A percentile compares a stretch with the other conserved stretches of the same genome.
These are phyloP conservation scores for Kryptolebias marmoratus DNA, from an alignment of 2,113 vertebrate species.

Conservation along the genomic window DNA sequence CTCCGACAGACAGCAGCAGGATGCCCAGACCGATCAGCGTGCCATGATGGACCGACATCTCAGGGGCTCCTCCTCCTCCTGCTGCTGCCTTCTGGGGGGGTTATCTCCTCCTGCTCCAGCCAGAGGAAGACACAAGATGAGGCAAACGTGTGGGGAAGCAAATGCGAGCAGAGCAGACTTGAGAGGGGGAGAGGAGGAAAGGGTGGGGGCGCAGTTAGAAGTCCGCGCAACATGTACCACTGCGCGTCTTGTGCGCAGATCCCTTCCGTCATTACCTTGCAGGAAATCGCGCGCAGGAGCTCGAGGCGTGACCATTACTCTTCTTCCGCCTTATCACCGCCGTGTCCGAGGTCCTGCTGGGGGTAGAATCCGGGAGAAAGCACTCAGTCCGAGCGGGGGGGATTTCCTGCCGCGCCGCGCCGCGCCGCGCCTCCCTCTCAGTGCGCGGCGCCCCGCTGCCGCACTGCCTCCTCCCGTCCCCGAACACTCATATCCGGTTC, in stretches of 20 bases:
- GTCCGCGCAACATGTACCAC: slow-evolving; percentile 38
- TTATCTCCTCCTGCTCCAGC: slow-evolving; percentile 8
- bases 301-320: slow-evolving; percentile 32
- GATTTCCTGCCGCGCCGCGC: neutral
- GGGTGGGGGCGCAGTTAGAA: neutral
- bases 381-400: slow-evolving; percentile 2
- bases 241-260: neutral
- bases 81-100: neutral
- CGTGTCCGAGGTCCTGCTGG: neutral
- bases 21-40: slow-evolving; percentile 64
- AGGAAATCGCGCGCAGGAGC: slow-evolving; percentile 12
- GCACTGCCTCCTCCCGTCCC: slow-evolving; percentile 12
- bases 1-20: slow-evolving; percentile 58
- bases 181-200: neutral
- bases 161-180: too few species aligned
- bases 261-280: slow-evolving; percentile 38
- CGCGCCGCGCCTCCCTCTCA: slow-evolving; percentile 28
- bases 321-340: slow-evolving; percentile 32
- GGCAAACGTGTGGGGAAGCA: neutral
- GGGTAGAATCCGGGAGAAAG: slow-evolving; percentile 1
- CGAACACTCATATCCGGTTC: slow-evolving; percentile 36
- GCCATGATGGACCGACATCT: slow-evolving; percentile 65
- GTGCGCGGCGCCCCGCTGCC: slow-evolving; percentile 6
- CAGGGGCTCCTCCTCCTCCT: neutral
- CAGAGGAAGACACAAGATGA: slow-evolving; percentile 7